Conservation (phyloP, 1,140 invertebrate species). For the Hyles euphorbiae region DNA sequence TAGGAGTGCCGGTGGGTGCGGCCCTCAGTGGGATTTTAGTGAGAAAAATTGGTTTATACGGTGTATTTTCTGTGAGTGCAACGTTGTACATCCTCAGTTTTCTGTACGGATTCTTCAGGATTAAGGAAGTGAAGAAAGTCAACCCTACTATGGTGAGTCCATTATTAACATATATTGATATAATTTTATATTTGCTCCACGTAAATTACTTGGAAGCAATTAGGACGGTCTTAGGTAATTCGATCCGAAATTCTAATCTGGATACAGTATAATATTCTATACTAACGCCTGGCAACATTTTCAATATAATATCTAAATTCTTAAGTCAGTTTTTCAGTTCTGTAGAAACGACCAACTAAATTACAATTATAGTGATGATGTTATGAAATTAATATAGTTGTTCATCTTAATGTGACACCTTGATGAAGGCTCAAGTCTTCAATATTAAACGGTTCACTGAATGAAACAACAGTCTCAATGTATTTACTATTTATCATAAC, state of each 20-base stretch:
- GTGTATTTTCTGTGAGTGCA: conserved; percentile 85
- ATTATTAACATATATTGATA: too few species aligned
- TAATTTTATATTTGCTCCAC: too few species aligned
- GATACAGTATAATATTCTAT: too few species aligned
- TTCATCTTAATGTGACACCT: conserved; percentile 9
- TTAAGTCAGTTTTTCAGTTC: background rate
- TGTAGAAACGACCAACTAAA: background rate
- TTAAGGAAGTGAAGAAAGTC: conserved; percentile 77
- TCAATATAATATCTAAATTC: background rate
- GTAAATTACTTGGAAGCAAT: too few species aligned
- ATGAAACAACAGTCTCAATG: conserved; percentile 26
- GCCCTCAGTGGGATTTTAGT: conserved; percentile 84
- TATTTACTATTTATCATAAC: conserved; percentile 21
- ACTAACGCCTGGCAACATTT: background rate
- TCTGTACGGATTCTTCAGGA: conserved; percentile 80
- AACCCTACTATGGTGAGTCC: conserved; percentile 59
- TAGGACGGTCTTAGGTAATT: too few species aligned
- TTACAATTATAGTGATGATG: background rate
- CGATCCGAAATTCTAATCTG: too few species aligned
- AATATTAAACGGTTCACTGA: conserved; percentile 29
- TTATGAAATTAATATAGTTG: background rate
- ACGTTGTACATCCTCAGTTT: conserved; percentile 84
- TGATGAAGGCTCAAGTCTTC: conserved; percentile 1
- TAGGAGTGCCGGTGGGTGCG: conserved; percentile 87
- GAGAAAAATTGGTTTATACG: conserved; percentile 86